Conservation (phyloP, 2,797 vertebrate species). For the Delichon dasypus region DNA sequence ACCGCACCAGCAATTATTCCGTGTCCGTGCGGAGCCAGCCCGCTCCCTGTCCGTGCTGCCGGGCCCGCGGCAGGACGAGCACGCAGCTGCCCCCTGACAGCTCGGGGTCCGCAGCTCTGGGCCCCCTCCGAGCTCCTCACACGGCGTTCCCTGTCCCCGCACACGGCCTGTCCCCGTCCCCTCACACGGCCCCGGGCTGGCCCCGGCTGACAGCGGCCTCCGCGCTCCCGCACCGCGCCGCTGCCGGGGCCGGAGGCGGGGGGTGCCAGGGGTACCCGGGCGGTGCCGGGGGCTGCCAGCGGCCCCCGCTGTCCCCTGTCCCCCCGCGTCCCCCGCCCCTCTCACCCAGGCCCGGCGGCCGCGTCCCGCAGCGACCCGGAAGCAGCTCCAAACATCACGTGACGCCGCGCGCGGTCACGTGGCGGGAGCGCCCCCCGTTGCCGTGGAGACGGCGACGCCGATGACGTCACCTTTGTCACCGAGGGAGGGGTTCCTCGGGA, state of each 20-base stretch:
- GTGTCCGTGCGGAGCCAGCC: neutral
- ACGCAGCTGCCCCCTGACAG: accelerated
- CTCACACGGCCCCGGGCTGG: neutral
- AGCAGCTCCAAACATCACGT: constrained; percentile 73
- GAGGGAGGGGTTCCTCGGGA: neutral
- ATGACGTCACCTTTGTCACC: neutral
- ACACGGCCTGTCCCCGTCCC: neutral
- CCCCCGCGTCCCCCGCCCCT: neutral
- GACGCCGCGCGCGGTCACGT: constrained; percentile 47
- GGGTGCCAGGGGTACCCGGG: neutral
- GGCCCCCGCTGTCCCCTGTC: neutral
- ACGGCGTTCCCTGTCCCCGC: neutral
- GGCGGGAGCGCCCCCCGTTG: neutral
- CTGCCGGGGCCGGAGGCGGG: neutral
- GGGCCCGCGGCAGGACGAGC: neutral
- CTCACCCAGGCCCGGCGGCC: constrained; percentile 46
- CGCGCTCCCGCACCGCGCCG: neutral
- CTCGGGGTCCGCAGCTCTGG: neutral
- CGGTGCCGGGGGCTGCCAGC: neutral
- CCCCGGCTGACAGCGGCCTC: neutral
- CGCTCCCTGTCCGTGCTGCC: accelerated
- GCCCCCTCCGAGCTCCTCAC: neutral
- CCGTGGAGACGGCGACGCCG: neutral
- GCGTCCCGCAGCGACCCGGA: constrained; percentile 78
- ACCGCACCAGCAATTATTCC: neutral